Conservation (phyloP, 2,888 invertebrate genomes). For the Aplocera efformata region DNA sequence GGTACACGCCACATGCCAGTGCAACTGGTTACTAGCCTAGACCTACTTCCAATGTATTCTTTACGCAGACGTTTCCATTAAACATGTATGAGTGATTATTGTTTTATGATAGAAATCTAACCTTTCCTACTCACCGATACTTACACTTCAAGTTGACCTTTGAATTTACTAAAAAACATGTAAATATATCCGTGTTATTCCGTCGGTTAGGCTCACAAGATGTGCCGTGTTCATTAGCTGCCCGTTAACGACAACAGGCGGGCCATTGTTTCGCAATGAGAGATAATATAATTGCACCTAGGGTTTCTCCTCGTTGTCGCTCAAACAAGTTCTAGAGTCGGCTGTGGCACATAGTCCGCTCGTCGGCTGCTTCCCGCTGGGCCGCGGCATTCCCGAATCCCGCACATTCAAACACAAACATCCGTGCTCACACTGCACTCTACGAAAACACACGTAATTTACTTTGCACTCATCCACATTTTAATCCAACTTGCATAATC, state of each 20-base stretch:
- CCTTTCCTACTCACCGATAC: conserved; percentile 1
- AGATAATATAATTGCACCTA: conserved; percentile 17
- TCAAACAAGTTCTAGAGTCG: conserved; percentile 9
- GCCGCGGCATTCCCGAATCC: neutral
- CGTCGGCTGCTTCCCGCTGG: conserved; percentile 4
- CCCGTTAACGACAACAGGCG: conserved; percentile 18
- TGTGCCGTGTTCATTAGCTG: conserved; percentile 13
- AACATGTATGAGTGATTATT: conserved; percentile 1
- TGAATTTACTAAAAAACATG: conserved; percentile 9
- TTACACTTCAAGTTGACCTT: conserved; percentile 11
- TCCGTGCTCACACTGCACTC: conserved; percentile 28
- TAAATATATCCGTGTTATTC: conserved; percentile 17
- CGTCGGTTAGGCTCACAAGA: conserved; percentile 13
- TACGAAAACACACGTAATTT: conserved; percentile 49
- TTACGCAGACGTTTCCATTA: conserved; percentile 4
- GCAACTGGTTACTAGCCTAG: conserved; percentile 36
- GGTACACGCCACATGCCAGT: conserved; percentile 23
- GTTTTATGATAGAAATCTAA: conserved; percentile 2
- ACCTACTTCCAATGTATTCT: conserved; percentile 41
- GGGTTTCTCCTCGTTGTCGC: conserved; percentile 18
- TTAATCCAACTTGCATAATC: conserved; percentile 76
- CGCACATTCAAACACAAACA: conserved; percentile 30
- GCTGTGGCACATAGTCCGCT: neutral
- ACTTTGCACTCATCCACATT: conserved; percentile 74
- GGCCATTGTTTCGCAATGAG: conserved; percentile 13